Base-by-base conservation (phyloP, 2,888 invertebrate genomes). In the Brassicogethes aeneus region DNA sequence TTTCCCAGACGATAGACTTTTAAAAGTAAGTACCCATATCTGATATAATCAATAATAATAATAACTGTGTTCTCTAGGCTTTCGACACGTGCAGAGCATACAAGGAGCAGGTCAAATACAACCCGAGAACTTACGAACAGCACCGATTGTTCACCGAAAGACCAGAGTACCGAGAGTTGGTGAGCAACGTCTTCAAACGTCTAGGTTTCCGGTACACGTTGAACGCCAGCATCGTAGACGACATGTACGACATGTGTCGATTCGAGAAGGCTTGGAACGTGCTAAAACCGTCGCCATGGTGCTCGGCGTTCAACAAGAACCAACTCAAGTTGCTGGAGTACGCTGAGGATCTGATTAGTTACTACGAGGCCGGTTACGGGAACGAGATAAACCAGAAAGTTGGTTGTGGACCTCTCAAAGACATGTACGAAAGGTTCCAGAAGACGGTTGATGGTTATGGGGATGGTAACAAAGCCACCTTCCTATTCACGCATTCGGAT, bases 241-340 rank as follows among this genome's bases (percentile, higher is more conserved):
- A 75, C 34, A 82, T 89, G 68, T 90, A 83, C 59, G 80, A 87
- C 48, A 80, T 85, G 72, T 90, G 90, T 55, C 75, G 87, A 1
- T 87, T 80, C 62, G 82, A 87, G 54, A 87, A 85, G 61, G 82
- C 88, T 0, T 85, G 86, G 85, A 75, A 78, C 37, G 72, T 81
- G 45, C 72, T 51, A 61, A 74, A 55, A 66, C 72, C 56, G 17
- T 84, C 87, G 1, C 73, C 85, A 0, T 91, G 89, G 89, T 90
- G 90, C 59, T 75, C 80, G 16, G 82, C 73, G 1, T 89, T 90
- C 61, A 78, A 76, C 16, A 76, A 74, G 43, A 75, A 79, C 10
- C 85, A 90, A 53, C 69, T 89, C 2, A 74, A 76, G 46, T 69
- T 85, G 1, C 55, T 90, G 40, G 90, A 91, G 59, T 90, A 86